These are phyloP conservation scores for Willowsia nigromaculata DNA, from an alignment of 2,888 invertebrate species.

Conservation along the genomic window DNA sequence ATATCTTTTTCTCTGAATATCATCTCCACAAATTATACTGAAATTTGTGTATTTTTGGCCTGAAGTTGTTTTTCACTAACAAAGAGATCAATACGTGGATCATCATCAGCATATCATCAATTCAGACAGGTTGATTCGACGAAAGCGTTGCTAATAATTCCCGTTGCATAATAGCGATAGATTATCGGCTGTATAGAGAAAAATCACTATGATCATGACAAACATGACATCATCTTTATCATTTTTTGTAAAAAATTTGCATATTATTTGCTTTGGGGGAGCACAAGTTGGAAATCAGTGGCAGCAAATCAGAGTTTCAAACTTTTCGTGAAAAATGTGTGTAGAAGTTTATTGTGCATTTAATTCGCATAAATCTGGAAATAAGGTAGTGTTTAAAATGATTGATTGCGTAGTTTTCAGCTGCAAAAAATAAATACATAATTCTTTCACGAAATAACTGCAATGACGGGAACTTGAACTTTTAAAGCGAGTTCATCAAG, in stretches of 20 bases:
- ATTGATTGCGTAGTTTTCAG: neutral
- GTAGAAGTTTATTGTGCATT: neutral
- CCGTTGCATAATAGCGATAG: neutral
- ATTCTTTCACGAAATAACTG: neutral
- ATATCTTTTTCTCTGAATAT: neutral
- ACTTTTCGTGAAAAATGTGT: neutral
- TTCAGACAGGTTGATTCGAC: neutral
- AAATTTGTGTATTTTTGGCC: conserved; percentile 31
- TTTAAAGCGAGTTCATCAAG: neutral
- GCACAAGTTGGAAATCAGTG: neutral
- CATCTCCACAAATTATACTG: neutral
- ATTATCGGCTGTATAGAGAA: neutral
- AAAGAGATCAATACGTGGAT: neutral
- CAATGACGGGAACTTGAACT: neutral
- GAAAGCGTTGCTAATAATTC: neutral
- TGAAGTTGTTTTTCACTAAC: neutral
- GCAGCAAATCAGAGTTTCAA: no score
- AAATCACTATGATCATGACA: neutral
- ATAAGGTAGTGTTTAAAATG: neutral
- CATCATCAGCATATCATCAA: neutral
- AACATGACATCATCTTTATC: conserved; percentile 5
- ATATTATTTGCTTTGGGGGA: neutral
- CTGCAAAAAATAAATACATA: neutral
- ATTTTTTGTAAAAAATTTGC: neutral
- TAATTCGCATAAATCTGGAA: neutral